phyloP scores from a whole-genome alignment of 2,888 invertebrate species.

The Nysson spinosus region DNA sequence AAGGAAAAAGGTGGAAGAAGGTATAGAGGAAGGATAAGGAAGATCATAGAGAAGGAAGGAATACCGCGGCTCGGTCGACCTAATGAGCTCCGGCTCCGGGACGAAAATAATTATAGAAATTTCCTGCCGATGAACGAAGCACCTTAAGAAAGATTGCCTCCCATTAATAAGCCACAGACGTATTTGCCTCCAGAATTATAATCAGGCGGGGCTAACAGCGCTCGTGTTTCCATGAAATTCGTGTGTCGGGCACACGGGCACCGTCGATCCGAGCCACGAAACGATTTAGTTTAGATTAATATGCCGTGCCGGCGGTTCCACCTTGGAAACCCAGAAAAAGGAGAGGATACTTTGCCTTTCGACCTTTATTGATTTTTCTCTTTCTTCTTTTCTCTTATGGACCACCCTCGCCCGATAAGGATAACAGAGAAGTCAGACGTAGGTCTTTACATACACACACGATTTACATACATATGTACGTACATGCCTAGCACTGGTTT shows the following conservation, averaged over 20 bases:
- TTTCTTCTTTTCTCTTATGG: background rate
- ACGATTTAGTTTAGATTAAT: slow-evolving; percentile 56
- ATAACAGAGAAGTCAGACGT: background rate
- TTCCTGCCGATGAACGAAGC: slow-evolving; percentile 63
- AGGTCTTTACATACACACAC: background rate
- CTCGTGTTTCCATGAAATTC: slow-evolving; percentile 55
- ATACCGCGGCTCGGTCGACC: slow-evolving; percentile 36
- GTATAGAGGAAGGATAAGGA: background rate
- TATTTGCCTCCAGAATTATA: slow-evolving; percentile 62
- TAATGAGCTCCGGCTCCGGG: slow-evolving; percentile 60
- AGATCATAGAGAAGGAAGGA: slow-evolving; percentile 5
- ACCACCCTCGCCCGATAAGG: background rate
- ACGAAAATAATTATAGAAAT: slow-evolving; percentile 64
- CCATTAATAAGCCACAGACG: slow-evolving; percentile 63
- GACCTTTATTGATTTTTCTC: slow-evolving; percentile 45
- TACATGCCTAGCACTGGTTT: too few relatives aligned
- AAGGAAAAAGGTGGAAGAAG: slow-evolving; percentile 2
- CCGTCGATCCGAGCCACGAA: slow-evolving; percentile 22
- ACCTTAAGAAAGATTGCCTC: slow-evolving; percentile 61
- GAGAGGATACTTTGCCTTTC: slow-evolving; percentile 34
- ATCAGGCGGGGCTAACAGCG: slow-evolving; percentile 45
- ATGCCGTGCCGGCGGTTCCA: slow-evolving; percentile 36
- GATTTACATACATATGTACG: background rate
- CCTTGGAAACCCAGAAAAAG: background rate
- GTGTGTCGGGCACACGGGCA: slow-evolving; percentile 23